Evolutionary conservation across 2,797 vertebrate species (phyloP), one percentile per base, ranked within the genome.

Genomic region (Sternarchorhynchus goeldii): DNA sequence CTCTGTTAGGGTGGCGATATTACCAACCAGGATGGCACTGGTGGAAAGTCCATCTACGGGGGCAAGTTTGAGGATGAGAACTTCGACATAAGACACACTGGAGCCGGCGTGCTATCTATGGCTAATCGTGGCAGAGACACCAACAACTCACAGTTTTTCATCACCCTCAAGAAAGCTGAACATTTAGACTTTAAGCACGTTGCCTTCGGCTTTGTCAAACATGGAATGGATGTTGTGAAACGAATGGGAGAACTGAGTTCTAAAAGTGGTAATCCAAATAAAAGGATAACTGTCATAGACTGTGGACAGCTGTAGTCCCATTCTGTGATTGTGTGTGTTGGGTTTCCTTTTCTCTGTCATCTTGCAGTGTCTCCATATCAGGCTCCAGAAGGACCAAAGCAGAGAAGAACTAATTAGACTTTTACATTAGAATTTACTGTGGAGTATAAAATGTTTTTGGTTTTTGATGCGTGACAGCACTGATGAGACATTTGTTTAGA

Each of bases 141-240:
- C 76, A 94, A 94, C 89, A 92, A 86, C 83, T 98, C 97, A 1
- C 98, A 99, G 79, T 99, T 99, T 87, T 98, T 97, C 88, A 97
- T 99, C 89, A 97, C 95, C 2, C 88, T 99, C 85, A 96, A 94
- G 87, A 97, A 97, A 87, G 92, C 95, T 0, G 96, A 98, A 87
- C 92, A 95, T 86, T 91, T 98, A 89, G 96, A 99, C 93, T 97
- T 95, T 79, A 97, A 96, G 86, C 96, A 99, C 25, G 97, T 99
- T 67, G 96, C 93, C 16, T 98, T 99, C 77, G 97, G 97, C 7
- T 95, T 93, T 89, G 94, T 99, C 72, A 94, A 89, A 75, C 93
- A 94, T 0, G 96, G 97, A 82, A 96, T 97, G 95, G 94, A 95
- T 79, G 93, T 96, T 83, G 94, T 99, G 78, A 94, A 91, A 78